Evolutionary conservation across 1,140 invertebrate species (phyloP), one percentile per base, ranked within the genome.

Genomic region (Tribolium madens): DNA sequence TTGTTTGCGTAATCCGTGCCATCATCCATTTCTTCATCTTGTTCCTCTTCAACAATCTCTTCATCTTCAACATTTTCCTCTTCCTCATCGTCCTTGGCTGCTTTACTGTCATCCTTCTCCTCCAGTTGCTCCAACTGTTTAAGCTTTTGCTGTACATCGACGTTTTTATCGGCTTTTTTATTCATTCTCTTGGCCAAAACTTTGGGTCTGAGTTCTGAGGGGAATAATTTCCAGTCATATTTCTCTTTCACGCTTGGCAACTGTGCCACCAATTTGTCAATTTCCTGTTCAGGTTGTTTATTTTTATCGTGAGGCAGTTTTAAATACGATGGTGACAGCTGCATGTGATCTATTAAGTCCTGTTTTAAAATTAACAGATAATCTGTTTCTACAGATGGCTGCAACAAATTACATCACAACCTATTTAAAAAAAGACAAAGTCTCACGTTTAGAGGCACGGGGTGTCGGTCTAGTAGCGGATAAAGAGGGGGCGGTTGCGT

Each of bases 1-100:
- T 91, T 93, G 81, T 93, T 92, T 1, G 90, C 91, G 86, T 95
- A 95, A 85, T 93, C 92, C n/a, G 92, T 93, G 14, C 91, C 92
- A 78, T 92, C 90, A 79, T 92, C 91, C 90, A 92, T 91, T 82
- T 92, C 91, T 77, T 91, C 90, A 76, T 92, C 91, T 15, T 86
- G 53, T 15, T 89, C 88, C 0, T 89, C 87, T 12, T 88, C 87
- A 50, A 87, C 87, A 47, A 87, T 85, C 18, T 88, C 87, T 71
- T 88, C 88, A 10, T 88, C 84, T 3, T 88, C 88, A n/a, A 89
- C 87, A 5, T 90, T 87, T 0, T 87, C 87, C 1, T 88, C 88
- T 3, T 88, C 86, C 1, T 60, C 31, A 1, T 73, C 85, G 10
- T 88, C 87, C 14, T 88, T 87, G 0, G 82, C 85, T 7, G 86